Base-by-base conservation (phyloP, 2,888 invertebrate genomes). In the Leptinotarsa juncta region DNA sequence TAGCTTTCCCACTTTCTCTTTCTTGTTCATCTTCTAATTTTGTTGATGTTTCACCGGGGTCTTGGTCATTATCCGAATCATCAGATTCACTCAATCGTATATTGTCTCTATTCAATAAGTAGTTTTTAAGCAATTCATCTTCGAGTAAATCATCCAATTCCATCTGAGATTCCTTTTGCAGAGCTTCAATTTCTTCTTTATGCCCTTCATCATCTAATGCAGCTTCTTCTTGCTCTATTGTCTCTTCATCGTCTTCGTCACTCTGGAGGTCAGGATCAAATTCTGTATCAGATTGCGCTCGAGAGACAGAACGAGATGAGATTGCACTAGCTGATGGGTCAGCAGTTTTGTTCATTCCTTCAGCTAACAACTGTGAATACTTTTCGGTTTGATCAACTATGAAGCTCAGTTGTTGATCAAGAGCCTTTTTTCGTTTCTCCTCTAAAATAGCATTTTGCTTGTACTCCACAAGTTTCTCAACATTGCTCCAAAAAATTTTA, bases 361-460 rank as follows among this genome's bases (percentile, higher is more conserved):
- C 96, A 4, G 96, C 96, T 75, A 97, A 89, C 89, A 95, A 93
- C 48, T 95, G 94, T 51, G 97, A 97, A 90, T 97, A 98, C 86
- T 97, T 97, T 88, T 99, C 99, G 0, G 99, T 98, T 89, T 97
- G 97, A 88, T 98, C 98, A 75, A 99, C 98, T 85, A 99, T 97
- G 87, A 98, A 98, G 88, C 96, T 96, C 76, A 99, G 91, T 89
- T 99, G 99, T 85, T 97, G 95, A 90, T 99, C 98, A 74, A 99
- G 90, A 0, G 97, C 98, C 85, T 95, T 94, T 87, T 98, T 97
- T 76, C 97, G 92, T 87, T 97, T 97, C 83, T 97, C 97, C 88
- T 99, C 98, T 75, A 98, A 90, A 81, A 96, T 93, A 42, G 95
- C 95, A 84, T 96, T 94, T 82, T 97, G 96, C 87, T 97, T 98